Evolutionary conservation across 2,113 vertebrate species (phyloP), one percentile per base, ranked within the genome.

Genomic region (Pseudois nayaur): DNA sequence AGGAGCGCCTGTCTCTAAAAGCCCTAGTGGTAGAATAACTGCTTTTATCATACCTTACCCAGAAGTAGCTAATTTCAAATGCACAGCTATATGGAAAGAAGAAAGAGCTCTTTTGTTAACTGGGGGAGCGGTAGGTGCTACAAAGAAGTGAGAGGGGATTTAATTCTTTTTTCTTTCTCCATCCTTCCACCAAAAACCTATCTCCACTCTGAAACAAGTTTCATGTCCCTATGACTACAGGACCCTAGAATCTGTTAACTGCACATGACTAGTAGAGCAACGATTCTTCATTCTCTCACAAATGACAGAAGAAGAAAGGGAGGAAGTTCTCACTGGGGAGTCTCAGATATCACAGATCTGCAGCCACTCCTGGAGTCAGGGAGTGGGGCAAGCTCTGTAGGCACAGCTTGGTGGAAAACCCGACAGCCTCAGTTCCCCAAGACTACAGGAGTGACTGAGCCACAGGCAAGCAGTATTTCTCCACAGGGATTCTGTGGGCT

Each of bases 381-480:
- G 91, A 96, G 60, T 76, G 96, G 96, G 71, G 60, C 96, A 82
- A 89, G 87, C 48, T 98, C 97, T n/a, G 95, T 2, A 43, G 94
- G 97, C 52, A 99, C 94, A 6, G 97, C 98, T 98, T 99, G 99
- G 97, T 99, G 99, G 62, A 99, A 98, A 92, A 99, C 99, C 84
- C 99, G 98, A 94, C 99, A 99, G 97, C 99, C 99, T 99, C 99
- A 99, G 90, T 99, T 99, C 40, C 99, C 98, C 1, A 99, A 99
- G 99, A 3, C 99, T 99, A 89, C 99, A 98, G 95, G 98, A 96
- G 7, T 98, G 97, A 17, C 98, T 98, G 9, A 96, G 98, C 0
- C 99, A 99, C 76, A 97, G 99, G 99, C 99, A 99, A 2, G 98
- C 98, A 67, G 99, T 98, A 57, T 98, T 99, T 90, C 97, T 99